These are phyloP conservation scores for Ovis canadensis DNA, from an alignment of 2,113 vertebrate genomes.

Conservation along the genomic window DNA sequence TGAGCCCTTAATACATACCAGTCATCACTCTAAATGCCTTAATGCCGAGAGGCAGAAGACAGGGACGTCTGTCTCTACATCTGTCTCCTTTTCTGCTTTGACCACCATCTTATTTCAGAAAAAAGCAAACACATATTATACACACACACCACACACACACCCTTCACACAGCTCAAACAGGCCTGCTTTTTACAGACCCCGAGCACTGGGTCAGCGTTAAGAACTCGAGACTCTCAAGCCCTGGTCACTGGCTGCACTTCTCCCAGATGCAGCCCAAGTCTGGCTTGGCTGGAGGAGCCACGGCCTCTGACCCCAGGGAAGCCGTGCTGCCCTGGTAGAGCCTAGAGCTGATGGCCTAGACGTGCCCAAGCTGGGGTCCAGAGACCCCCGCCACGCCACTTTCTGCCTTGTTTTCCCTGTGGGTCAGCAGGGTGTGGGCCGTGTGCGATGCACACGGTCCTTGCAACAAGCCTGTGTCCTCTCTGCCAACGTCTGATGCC, in stretches of 20 bases:
- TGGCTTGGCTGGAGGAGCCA: background rate
- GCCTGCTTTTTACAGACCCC: background rate
- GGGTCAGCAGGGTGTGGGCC: background rate
- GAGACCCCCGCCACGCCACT: background rate
- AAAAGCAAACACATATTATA: background rate
- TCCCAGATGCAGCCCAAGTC: background rate
- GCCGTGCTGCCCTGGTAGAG: background rate
- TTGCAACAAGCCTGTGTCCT: background rate
- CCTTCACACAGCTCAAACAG: background rate
- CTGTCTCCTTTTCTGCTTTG: background rate
- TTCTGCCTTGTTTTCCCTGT: background rate
- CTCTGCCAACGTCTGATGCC: background rate
- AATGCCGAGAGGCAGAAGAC: background rate
- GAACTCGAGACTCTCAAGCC: background rate
- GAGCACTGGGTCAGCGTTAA: background rate
- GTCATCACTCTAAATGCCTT: background rate
- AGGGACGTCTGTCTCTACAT: background rate
- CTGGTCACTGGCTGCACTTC: background rate
- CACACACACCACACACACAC: background rate
- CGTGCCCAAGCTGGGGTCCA: background rate
- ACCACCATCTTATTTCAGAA: background rate
- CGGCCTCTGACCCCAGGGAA: background rate
- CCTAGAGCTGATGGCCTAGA: background rate
- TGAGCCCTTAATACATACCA: background rate
- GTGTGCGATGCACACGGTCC: background rate